Base-by-base conservation (phyloP, 2,888 invertebrate species). In the Caenorhabditis becei region DNA sequence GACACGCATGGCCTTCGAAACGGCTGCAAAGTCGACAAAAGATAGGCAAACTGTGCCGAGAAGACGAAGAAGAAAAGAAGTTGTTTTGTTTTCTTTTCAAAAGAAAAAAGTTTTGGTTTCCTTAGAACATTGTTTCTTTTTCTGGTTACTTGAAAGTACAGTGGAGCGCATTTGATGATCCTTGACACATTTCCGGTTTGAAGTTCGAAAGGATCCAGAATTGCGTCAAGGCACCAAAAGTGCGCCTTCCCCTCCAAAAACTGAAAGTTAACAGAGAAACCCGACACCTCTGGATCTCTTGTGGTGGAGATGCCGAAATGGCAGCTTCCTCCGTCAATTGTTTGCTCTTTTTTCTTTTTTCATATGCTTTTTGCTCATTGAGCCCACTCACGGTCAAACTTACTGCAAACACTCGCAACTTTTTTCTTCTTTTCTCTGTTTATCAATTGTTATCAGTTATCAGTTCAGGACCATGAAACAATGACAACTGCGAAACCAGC, bases 1-100 rank as follows among this genome's bases (percentile, higher is more conserved):
- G 56, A 65, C 47, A 65, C 37, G 8, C 32, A 37, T 74, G 72
- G 72, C 72, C 72, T 74, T 74, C 72, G 72, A 74, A 65, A 72
- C 63, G 62, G 63, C 63, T 62, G 37, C 61, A 51, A 71, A 71
- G 71, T 70, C 71, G 72, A 41, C 41, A 56, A 63, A 65, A 65
- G 72, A 74, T 74, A 49, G 65, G 28, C 63, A 56, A 56, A 56
- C n/a, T n/a, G n/a, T n/a, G n/a, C n/a, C n/a, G n/a, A 51, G 59
- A 35, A 5, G 35, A 35, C 35, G 35, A 35, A 5, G 35, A 35
- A 5, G 35, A 14, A 16, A 41, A 41, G 41, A 41, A 41, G 41
- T 37, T 58, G 28, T 59, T 59, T 69, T 49, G 44, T 69, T 69
- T 24, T 56, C 20, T 44, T 53, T 32, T 53, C 37, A 20, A 41